Base-by-base conservation (phyloP, 2,797 vertebrate genomes). In the Bucorvus abyssinicus region DNA sequence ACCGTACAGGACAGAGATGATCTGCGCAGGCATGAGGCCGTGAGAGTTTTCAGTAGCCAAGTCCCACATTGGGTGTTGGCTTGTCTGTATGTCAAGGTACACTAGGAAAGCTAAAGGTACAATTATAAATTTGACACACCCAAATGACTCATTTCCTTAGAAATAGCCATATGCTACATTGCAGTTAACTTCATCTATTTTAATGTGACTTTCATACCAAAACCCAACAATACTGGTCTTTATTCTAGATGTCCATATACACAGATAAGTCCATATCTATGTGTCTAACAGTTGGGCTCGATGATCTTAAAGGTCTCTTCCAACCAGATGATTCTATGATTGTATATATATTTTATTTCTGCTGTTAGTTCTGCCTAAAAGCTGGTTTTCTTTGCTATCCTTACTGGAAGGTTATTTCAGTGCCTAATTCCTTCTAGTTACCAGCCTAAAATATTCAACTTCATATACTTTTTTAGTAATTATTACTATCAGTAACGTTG, bases 401-500 rank as follows among this genome's bases (percentile, higher is more conserved):
- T 67, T 70, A 76, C n/a, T 67, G 22, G 44, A 95, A 94, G 29
- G 67, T 93, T 94, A 79, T 89, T 93, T 87, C 74, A 76, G 40
- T 79, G 74, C 36, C 56, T 89, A 84, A 93, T 82, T 84, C 78
- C 44, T 94, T 80, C 63, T 63, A 77, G 81, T 59, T 87, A 49
- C 64, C 36, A 85, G 74, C 18, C 49, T 90, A 63, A 90, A 90
- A 90, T 87, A 84, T 84, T 73, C 59, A 88, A 91, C 83, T 95
- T 96, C 29, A 88, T 86, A 69, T 40, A 95, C 45, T 95, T 94
- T 88, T 4, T 4, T 4, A 94, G 90, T 84, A 90, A 91, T 76
- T 91, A 90, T 84, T 93, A 93, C 40, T 82, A 97, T 89, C 90
- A 92, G 84, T 77, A 94, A 95, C 79, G 60, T 64, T 80, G 7